Conservation (phyloP, 92 coral and sea anemone species). For the Palythoa caribaeorum region DNA sequence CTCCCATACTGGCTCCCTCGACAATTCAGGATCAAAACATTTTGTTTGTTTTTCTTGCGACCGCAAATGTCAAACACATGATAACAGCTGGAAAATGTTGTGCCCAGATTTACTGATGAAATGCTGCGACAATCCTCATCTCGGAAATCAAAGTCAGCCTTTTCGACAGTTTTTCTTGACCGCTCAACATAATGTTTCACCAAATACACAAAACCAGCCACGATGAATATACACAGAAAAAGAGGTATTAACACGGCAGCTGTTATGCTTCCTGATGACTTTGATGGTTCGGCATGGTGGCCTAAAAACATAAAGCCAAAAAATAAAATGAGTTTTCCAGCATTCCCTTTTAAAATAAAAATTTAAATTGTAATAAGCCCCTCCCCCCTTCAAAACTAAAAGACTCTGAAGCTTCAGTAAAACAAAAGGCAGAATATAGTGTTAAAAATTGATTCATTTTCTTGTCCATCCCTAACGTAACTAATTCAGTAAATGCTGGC, state of each 20-base stretch:
- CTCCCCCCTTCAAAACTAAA: no score
- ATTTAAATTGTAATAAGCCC: no score
- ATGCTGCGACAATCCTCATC: constrained; percentile 80
- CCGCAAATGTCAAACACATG: neutral
- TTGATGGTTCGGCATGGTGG: constrained; percentile 35
- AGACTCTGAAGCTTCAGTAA: no score
- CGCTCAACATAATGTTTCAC: constrained; percentile 57
- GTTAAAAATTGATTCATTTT: no score
- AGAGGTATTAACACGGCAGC: constrained; percentile 57
- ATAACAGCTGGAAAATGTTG: neutral
- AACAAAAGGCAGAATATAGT: no score
- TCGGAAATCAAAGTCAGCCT: constrained; percentile 94
- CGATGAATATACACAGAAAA: constrained; percentile 37
- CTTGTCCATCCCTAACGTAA: no score
- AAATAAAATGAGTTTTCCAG: neutral
- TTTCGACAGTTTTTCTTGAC: constrained; percentile 68
- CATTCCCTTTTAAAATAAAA: no score
- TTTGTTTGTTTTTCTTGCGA: constrained; percentile 9
- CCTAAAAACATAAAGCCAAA: constrained; percentile 8
- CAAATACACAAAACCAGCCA: constrained; percentile 52
- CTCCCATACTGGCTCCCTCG: constrained; percentile 24
- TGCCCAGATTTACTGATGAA: constrained; percentile 51
- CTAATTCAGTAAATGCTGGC: no score
- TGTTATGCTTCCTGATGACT: constrained; percentile 4
- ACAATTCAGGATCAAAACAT: neutral